Evolutionary conservation across 2,888 invertebrate species (phyloP), one percentile per base, ranked within the genome.

Genomic region (Nephrotoma guestfalica): DNA sequence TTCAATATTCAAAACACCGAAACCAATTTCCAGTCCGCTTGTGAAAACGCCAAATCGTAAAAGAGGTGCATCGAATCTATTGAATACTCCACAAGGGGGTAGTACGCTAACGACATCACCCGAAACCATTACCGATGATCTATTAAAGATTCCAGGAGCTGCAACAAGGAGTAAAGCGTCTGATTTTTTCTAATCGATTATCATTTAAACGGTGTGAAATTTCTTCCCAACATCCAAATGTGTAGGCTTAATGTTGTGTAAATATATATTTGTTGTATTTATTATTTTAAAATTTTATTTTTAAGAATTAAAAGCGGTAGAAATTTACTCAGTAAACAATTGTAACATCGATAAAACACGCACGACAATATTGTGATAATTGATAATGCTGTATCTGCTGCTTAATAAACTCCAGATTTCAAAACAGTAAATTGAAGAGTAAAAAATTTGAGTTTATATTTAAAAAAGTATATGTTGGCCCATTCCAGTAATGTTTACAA

Each of bases 131-230:
- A 98, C 98, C 0, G 98, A 98, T 90, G 96, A 98, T 92, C 92
- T 98, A 87, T 92, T 98, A 86, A 95, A 97, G 89, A 94, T 98
- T 88, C 95, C 95, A 3, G 95, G 94, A 89, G 95, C 94, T 89
- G 93, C 97, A 88, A 94, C 94, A 88, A 92, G 96, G 88, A 94
- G 95, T 88, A 94, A 94, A 90, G 97, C 97, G 0, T 92, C 96
- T 0, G 97, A 98, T 91, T 98, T 97, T 91, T 95, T 98, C 92
- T 91, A 89, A 88, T 71, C 30, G 30, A 2, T 30, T 1, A 30
- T 0, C 2, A 30, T 30, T 30, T 30, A 30, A 30, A 30, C 30
- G 30, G 30, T 30, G 30, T 30, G 30, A 30, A 30, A 30, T 9
- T 30, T 30, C 30, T 30, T 11, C 30, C 7, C 15, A 71, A 18